phyloP scores from a whole-genome alignment of 2,888 invertebrate genomes.

The Gnatocerus cornutus region DNA sequence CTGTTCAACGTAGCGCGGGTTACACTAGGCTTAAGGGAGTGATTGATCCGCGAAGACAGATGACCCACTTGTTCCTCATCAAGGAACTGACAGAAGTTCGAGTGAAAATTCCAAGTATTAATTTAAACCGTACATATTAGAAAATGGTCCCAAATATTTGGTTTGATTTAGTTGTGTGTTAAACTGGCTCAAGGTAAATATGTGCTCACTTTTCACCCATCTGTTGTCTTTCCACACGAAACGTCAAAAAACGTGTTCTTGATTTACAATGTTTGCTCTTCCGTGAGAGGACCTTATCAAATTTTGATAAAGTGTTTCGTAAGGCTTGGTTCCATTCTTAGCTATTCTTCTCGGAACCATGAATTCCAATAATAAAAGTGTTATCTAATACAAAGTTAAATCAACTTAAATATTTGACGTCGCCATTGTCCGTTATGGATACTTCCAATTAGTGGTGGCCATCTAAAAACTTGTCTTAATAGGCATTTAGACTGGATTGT shows the following conservation, averaged over 20 bases:
- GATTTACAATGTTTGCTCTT: slow-evolving; percentile 55
- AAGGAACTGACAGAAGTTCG: not conserved
- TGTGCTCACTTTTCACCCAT: slow-evolving; percentile 42
- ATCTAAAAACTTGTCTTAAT: slow-evolving; percentile 38
- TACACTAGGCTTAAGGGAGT: slow-evolving; percentile 52
- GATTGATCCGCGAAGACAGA: slow-evolving; percentile 27
- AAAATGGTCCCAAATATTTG: slow-evolving; percentile 42
- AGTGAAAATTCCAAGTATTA: slow-evolving; percentile 1
- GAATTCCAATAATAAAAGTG: slow-evolving; percentile 41
- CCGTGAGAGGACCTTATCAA: slow-evolving; percentile 54
- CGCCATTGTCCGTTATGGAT: slow-evolving; percentile 25
- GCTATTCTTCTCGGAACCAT: slow-evolving; percentile 29
- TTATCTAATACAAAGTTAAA: slow-evolving; percentile 42
- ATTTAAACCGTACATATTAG: slow-evolving; percentile 28
- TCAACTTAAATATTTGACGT: slow-evolving; percentile 39
- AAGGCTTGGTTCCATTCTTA: slow-evolving; percentile 24
- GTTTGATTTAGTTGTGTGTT: slow-evolving; percentile 40
- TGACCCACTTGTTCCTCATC: slow-evolving; percentile 22
- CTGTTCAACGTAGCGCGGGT: slow-evolving; percentile 56
- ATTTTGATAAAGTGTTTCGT: slow-evolving; percentile 50
- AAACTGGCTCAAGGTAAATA: slow-evolving; percentile 41
- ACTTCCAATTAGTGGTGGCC: slow-evolving; percentile 28
- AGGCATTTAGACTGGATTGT: slow-evolving; percentile 30
- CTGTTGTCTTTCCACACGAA: slow-evolving; percentile 43
- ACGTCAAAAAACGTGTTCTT: slow-evolving; percentile 44